A percentile compares a stretch with the other conserved stretches of the same genome.
Conservation (phyloP, 2,113 vertebrate genomes). For the Mola mola region DNA sequence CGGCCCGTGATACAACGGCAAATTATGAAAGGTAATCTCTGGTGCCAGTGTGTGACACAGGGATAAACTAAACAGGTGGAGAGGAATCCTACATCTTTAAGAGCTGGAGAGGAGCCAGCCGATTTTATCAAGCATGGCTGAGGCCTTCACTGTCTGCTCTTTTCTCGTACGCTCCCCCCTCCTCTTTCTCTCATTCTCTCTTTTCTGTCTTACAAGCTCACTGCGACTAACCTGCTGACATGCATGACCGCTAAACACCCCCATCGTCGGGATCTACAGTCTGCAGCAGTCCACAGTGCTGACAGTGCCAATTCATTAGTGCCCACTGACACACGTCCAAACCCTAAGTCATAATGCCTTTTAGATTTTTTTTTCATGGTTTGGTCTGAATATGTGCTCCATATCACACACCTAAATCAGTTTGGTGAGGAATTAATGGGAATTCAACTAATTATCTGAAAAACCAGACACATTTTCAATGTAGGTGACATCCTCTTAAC, state of each 20-base stretch:
- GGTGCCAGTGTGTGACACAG: constrained; percentile 57
- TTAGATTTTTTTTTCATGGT: constrained; percentile 22
- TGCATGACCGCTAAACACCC: constrained; percentile 69
- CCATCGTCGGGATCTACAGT: constrained; percentile 30
- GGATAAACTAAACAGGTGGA: constrained; percentile 58
- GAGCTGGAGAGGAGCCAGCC: constrained; percentile 22
- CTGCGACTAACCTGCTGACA: constrained; percentile 47
- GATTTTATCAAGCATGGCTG: constrained; percentile 59
- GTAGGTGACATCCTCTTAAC: no score
- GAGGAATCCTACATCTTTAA: constrained; percentile 55
- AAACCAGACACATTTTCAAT: no score
- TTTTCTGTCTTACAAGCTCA: constrained; percentile 59
- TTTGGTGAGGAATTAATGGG: constrained; percentile 35
- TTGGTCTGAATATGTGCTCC: background rate
- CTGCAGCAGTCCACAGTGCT: constrained; percentile 58
- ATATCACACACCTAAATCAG: constrained; percentile 33
- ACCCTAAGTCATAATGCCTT: constrained; percentile 63
- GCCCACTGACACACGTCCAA: constrained; percentile 71
- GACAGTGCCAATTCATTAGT: constrained; percentile 78
- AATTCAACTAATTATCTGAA: no score
- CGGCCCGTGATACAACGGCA: constrained; percentile 30
- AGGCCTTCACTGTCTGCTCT: constrained; percentile 23
- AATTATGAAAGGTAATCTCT: constrained; percentile 58
- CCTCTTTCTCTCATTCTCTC: constrained; percentile 37
- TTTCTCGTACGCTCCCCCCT: constrained; percentile 5